Evolutionary conservation across 2,888 invertebrate genomes (phyloP), one percentile per base, ranked within the genome.

Genomic region (Cetonia aurata): DNA sequence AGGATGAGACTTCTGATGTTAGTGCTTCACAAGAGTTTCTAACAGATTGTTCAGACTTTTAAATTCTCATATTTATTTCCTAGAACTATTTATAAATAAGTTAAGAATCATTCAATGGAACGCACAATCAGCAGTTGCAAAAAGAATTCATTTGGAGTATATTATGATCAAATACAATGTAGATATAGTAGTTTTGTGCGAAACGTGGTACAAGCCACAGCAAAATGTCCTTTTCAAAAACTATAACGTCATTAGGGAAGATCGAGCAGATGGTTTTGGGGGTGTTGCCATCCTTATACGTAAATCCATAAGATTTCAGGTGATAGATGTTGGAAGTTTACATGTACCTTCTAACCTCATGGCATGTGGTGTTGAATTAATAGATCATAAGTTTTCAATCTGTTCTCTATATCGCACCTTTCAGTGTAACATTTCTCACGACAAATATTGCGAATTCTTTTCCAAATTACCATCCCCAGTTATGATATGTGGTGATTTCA

Each of bases 401-500:
- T 44, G 44, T 10, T 44, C 44, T n/a, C 1, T 44, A n/a, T 44
- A 44, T 44, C 44, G 44, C 3, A 44, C 6, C 3, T 3, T 6
- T 13, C 10, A 6, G 3, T 44, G 44, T 44, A 44, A 13, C 1
- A 44, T 44, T 44, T 44, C 44, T 13, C 13, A 13, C 1, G 44
- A 44, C 44, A 3, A 44, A 44, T 44, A 44, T 6, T 3, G 3
- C 44, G 6, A 44, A 1, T 44, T 44, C 1, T 44, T 44, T 44
- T 44, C 44, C 10, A 10, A 44, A n/a, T 10, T 15, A 6, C 19
- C 31, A 4, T 31, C 31, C 8, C 59, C 12, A 1, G 10, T 25
- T 25, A 10, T 37, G 13, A 59, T 59, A 33, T 17, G 59, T 37
- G 59, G 59, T 8, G 46, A 62, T 44, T 62, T 62, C 31, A 62